Evolutionary conservation across 2,797 vertebrate species (phyloP), one percentile per base, ranked within the genome.

Genomic region (Pempheris klunzingeri): DNA sequence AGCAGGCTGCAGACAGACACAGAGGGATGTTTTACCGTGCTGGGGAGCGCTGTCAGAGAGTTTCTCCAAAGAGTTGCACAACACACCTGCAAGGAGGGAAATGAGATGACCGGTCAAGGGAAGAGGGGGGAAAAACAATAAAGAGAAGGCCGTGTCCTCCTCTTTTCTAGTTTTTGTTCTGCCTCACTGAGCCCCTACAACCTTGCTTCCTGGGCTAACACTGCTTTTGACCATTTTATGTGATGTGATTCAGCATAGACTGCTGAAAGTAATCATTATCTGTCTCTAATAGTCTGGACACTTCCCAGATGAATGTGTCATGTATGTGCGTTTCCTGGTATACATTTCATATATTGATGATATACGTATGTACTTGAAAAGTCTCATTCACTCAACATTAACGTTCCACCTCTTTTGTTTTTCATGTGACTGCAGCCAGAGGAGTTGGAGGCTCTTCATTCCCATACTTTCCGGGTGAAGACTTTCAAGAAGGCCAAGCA

Each of bases 401-500:
- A 85, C 76, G 41, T 75, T 73, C 46, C 32, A 3, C 36, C 17
- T 64, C 58, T 72, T 46, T 83, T 73, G 32, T 74, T 46, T 78
- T 9, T 44, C 80, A 67, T 20, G 65, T 22, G 15, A n/a, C 49
- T 72, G 32, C 91, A 99, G 97, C 97, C 98, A 6, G 97, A 98
- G 88, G 98, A 99, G 78, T 90, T 97, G 89, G 98, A 99, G 83
- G 93, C 95, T 2, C 94, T 97, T 86, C 95, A 96, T 12, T 95
- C 94, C 6, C 98, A 99, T 88, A 92, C 94, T 4, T 99, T 99
- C 93, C 95, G 97, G 88, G 96, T 95, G 93, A 98, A 97, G 90
- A 98, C 95, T 32, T 99, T 99, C 92, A 98, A 97, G 94, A 99
- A 97, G 94, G 93, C 96, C 92, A 98, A 97, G 78, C 95, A 96